Percentiles rank a stretch among this genome's conserved stretches.
Conservation (phyloP, 2,113 vertebrate genomes). For the Orthonyx spaldingii region DNA sequence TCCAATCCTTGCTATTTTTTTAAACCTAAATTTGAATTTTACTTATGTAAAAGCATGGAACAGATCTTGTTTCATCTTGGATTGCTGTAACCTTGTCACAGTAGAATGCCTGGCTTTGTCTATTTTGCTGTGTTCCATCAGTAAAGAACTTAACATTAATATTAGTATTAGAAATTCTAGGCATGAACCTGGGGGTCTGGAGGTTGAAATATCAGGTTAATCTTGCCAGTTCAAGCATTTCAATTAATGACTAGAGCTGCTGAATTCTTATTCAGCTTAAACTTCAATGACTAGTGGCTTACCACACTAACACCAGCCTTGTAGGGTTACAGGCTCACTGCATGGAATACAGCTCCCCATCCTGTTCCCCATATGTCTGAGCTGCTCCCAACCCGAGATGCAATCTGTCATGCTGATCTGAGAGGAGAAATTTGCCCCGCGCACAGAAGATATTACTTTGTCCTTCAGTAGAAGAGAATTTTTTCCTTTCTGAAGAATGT, state of each 20-base stretch:
- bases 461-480: neutral
- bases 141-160: fast-evolving
- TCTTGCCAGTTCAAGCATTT: neutral
- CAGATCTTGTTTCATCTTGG: neutral
- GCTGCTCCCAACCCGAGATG: neutral
- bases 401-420: neutral
- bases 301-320: neutral
- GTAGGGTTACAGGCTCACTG: fast-evolving
- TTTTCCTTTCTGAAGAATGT: neutral
- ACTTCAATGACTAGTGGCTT: neutral
- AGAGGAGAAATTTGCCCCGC: neutral
- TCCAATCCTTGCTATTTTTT: neutral
- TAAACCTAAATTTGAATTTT: neutral
- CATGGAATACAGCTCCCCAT: neutral
- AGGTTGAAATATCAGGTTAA: neutral
- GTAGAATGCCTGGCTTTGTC: neutral
- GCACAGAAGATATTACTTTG: neutral
- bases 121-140: neutral
- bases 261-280: neutral
- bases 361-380: neutral
- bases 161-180: neutral
- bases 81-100: neutral
- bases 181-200: neutral
- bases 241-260: neutral
- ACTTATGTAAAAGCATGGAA: neutral